A percentile compares a stretch with the other conserved stretches of the same genome.
phyloP scores from a whole-genome alignment of 1,140 invertebrate genomes.

The Caenorhabditis briggsae region DNA sequence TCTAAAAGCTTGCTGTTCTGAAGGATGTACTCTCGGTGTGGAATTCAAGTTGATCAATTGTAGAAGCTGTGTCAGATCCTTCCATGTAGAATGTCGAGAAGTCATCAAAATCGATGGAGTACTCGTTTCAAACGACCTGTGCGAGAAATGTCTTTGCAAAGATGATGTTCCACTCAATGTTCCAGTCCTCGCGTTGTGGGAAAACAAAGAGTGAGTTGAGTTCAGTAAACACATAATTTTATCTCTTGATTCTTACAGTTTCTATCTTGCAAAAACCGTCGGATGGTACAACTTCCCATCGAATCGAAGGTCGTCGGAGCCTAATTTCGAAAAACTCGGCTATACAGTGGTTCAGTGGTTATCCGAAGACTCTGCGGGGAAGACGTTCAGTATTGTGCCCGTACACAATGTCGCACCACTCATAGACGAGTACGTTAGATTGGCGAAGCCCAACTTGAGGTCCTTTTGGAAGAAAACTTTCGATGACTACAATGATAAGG shows the following conservation, averaged over 20 bases:
- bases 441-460: not conserved
- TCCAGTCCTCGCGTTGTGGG: not conserved
- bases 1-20: not conserved
- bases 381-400: not conserved
- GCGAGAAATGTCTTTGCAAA: not conserved
- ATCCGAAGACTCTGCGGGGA: not conserved
- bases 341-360: constrained; percentile 14
- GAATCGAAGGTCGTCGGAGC: too few species aligned
- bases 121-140: not conserved
- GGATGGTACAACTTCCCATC: constrained; percentile 13
- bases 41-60: not conserved
- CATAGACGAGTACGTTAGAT: not conserved
- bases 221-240: not conserved
- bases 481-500: not conserved
- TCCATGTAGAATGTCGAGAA: not conserved
- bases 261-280: not conserved
- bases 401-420: not conserved
- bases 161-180: not conserved
- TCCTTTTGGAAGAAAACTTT: not conserved
- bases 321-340: not conserved
- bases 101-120: not conserved
- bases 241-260: not conserved
- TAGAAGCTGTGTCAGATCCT: not conserved
- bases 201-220: not conserved
- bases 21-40: not conserved